Percentiles rank a stretch among this genome's conserved stretches.
These are phyloP conservation scores for Cisticola juncidis DNA, from an alignment of 2,113 vertebrate genomes.

Conservation along the genomic window DNA sequence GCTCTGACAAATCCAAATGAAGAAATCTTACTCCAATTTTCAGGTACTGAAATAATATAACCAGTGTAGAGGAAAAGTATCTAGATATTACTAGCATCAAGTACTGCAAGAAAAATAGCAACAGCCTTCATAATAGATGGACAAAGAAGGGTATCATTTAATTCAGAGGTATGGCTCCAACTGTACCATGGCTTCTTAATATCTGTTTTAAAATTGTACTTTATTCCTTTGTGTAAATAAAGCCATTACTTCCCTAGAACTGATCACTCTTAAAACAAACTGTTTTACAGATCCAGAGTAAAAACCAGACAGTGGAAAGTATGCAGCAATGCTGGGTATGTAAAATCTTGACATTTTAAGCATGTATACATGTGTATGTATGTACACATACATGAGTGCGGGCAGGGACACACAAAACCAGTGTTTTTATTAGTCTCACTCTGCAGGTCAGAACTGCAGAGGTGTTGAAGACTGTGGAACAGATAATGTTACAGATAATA, in stretches of 20 bases:
- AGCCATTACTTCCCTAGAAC: fast-evolving
- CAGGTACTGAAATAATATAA: neutral
- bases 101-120: neutral
- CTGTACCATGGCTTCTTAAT: neutral
- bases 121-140: neutral
- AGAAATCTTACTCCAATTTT: neutral
- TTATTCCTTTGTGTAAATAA: neutral
- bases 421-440: neutral
- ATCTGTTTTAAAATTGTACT: neutral
- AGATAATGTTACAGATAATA: neutral
- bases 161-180: neutral
- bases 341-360: neutral
- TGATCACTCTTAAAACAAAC: neutral
- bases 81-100: neutral
- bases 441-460: neutral
- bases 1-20: neutral
- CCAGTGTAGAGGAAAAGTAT: neutral
- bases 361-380: fast-evolving
- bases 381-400: fast-evolving
- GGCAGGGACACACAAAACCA: neutral
- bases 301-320: neutral
- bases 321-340: neutral
- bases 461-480: neutral
- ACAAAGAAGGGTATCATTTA: neutral
- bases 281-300: neutral